Evolutionary conservation across 2,888 invertebrate species (phyloP).

Genomic region (Drosophila kanekoi): DNA sequence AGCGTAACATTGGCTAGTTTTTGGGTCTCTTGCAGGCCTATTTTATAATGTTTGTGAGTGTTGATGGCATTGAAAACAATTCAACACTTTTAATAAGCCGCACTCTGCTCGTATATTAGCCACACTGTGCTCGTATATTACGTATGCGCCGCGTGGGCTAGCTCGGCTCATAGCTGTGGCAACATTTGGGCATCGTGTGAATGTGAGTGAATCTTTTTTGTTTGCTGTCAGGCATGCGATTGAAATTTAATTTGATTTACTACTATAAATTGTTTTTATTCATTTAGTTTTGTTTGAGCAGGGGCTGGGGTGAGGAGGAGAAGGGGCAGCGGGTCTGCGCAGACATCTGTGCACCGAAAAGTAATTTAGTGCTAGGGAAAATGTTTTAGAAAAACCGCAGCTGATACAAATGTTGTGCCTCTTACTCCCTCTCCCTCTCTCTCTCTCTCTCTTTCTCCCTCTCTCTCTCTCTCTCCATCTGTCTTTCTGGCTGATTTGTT

Average conservation of each 20-base stretch:
- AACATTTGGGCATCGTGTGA: conserved; percentile 13
- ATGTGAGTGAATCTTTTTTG: conserved; percentile 46
- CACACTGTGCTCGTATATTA: conserved; percentile 17
- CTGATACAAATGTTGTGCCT: conserved; percentile 31
- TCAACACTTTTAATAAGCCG: conserved; percentile 3
- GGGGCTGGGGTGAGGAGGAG: background rate
- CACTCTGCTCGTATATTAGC: conserved; percentile 19
- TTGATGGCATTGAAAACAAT: too few relatives aligned
- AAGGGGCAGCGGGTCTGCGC: background rate
- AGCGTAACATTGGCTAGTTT: too few relatives aligned
- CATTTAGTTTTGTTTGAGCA: conserved; percentile 47
- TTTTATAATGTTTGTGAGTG: too few relatives aligned
- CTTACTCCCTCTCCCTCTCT: background rate
- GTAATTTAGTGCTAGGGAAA: conserved; percentile 64
- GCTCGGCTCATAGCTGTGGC: background rate
- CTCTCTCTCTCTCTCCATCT: background rate
- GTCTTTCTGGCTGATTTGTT: conserved; percentile 31
- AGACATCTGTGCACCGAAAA: conserved; percentile 68
- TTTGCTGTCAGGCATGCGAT: conserved; percentile 66
- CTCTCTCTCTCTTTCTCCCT: background rate
- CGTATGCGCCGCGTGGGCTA: conserved; percentile 36
- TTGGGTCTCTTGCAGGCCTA: too few relatives aligned
- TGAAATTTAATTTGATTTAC: conserved; percentile 79
- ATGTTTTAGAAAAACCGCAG: conserved; percentile 58
- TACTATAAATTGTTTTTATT: conserved; percentile 77